These are phyloP conservation scores for Nemurella pictetii DNA, from an alignment of 2,888 invertebrate genomes.

Conservation along the genomic window DNA sequence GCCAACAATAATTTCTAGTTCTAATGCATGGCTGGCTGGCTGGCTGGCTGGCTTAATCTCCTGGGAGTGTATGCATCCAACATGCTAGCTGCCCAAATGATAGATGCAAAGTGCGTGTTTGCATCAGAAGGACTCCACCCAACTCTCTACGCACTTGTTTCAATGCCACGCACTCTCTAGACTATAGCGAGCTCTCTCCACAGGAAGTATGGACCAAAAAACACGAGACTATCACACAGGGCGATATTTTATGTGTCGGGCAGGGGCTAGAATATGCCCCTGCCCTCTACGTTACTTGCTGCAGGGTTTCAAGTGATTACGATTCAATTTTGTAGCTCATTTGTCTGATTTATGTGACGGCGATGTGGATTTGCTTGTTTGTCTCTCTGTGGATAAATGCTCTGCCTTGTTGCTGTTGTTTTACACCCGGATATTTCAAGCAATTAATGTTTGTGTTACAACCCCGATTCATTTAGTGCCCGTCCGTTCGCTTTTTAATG, in stretches of 20 bases:
- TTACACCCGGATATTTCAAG: neutral
- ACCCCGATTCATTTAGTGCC: neutral
- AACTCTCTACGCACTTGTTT: neutral
- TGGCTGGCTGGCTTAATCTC: neutral
- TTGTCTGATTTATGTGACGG: neutral
- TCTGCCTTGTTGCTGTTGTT: too few species aligned
- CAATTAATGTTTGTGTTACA: neutral
- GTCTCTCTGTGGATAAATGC: neutral
- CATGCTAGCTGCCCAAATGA: neutral
- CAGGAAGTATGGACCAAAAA: neutral
- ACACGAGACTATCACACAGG: neutral
- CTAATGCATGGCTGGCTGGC: too few species aligned
- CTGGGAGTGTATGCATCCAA: neutral
- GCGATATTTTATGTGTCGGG: too few species aligned
- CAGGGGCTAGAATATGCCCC: too few species aligned
- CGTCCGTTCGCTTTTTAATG: too few species aligned
- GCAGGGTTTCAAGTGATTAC: neutral
- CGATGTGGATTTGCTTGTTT: neutral
- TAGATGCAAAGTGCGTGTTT: neutral
- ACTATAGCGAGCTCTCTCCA: neutral
- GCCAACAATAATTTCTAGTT: too few species aligned
- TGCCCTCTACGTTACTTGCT: too few species aligned
- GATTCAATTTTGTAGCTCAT: neutral
- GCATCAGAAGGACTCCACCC: neutral
- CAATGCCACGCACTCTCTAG: too few species aligned